Conservation (phyloP, 1,140 invertebrate species). For the Drosophila asahinai region DNA sequence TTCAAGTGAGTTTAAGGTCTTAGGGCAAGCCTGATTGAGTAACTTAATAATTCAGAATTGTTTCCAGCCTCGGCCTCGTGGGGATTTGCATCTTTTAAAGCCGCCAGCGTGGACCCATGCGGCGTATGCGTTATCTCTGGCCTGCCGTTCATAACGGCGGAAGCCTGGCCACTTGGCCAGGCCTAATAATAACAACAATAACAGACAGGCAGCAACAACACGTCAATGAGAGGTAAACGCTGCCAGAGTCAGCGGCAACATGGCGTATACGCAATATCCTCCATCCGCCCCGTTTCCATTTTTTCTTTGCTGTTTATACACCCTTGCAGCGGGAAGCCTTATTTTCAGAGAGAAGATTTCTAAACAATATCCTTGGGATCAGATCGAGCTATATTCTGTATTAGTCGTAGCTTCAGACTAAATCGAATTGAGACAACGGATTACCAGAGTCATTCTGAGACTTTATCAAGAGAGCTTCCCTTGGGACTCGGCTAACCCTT, state of each 20-base stretch:
- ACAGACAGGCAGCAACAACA: constrained; percentile 5
- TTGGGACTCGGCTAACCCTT: background rate
- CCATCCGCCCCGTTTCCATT: constrained; percentile 32
- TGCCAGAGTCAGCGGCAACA: constrained; percentile 40
- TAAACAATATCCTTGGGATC: too few species aligned
- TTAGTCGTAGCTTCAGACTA: too few species aligned
- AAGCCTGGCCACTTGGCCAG: constrained; percentile 31
- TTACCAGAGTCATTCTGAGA: background rate
- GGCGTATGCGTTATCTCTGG: constrained; percentile 57
- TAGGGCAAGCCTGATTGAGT: constrained; percentile 51
- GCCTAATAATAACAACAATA: constrained; percentile 37
- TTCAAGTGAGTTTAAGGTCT: constrained; percentile 57
- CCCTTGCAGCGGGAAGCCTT: background rate
- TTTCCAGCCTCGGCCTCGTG: constrained; percentile 40
- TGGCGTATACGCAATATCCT: constrained; percentile 65
- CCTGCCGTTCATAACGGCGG: background rate
- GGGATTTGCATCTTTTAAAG: constrained; percentile 53
- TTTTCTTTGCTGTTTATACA: background rate
- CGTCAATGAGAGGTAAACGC: constrained; percentile 17
- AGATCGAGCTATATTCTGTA: background rate
- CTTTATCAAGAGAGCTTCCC: background rate
- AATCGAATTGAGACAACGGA: background rate
- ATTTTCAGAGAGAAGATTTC: background rate
- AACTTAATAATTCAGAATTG: constrained; percentile 58
- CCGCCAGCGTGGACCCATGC: constrained; percentile 38